Percentiles rank a stretch among this genome's conserved stretches.
Evolutionary conservation across 2,113 vertebrate species (phyloP).

Genomic region (Hoplias malabaricus): DNA sequence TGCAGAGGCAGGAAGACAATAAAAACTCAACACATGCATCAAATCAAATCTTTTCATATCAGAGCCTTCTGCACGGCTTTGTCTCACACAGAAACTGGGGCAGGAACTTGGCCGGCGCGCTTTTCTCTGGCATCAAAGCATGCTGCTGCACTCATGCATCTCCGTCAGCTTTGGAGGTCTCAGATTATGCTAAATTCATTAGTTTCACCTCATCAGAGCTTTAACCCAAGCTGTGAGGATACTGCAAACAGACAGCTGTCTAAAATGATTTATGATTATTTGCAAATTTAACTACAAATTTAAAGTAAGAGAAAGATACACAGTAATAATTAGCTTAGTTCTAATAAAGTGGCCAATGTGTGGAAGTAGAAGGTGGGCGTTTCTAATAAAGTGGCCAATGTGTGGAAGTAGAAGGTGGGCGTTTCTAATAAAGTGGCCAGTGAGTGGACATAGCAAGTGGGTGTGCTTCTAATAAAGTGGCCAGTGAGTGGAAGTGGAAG

Average conservation of each 20-base stretch:
- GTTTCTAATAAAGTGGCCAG: background rate
- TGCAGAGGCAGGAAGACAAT: background rate
- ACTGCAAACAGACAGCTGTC: too few species aligned
- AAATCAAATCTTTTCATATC: slow-evolving; percentile 33
- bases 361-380: background rate
- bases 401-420: background rate
- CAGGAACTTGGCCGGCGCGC: background rate
- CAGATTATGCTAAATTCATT: background rate
- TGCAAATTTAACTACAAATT: too few species aligned
- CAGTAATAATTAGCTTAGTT: background rate
- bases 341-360: background rate
- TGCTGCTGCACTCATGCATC: too few species aligned
- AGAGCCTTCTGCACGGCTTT: background rate
- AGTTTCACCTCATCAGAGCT: background rate
- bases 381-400: background rate
- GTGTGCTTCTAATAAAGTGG: background rate
- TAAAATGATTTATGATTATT: too few species aligned
- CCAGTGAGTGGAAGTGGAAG: background rate
- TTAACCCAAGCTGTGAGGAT: too few species aligned
- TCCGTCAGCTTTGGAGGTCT: background rate
- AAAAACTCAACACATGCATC: slow-evolving; percentile 13
- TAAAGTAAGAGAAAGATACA: too few species aligned
- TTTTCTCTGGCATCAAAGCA: background rate
- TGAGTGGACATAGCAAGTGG: background rate
- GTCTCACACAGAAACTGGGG: background rate